A percentile compares a stretch with the other conserved stretches of the same genome.
phyloP scores from a whole-genome alignment of 2,888 invertebrate species.

The Nectonema munidae region DNA sequence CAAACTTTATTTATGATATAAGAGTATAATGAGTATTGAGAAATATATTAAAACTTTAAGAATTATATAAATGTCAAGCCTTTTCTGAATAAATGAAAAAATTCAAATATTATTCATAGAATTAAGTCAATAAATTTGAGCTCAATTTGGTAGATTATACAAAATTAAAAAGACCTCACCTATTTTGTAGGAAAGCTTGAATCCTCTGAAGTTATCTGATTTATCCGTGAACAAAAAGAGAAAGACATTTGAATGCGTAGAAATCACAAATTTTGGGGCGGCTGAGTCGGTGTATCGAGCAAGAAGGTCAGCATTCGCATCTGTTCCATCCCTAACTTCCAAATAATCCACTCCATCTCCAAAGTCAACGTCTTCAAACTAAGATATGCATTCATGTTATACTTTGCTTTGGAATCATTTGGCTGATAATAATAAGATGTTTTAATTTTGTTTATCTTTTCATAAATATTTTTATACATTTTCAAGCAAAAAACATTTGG shows the following conservation, averaged over 20 bases:
- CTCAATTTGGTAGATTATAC: too few species aligned
- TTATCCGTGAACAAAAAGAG: slow-evolving; percentile 63
- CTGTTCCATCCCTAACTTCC: slow-evolving; percentile 55
- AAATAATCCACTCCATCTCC: slow-evolving; percentile 36
- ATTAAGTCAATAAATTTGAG: too few species aligned
- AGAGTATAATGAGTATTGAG: too few species aligned
- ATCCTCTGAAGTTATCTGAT: slow-evolving; percentile 41
- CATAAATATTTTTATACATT: too few species aligned
- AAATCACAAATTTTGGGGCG: slow-evolving; percentile 47
- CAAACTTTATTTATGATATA: too few species aligned
- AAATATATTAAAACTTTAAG: too few species aligned
- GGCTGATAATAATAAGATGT: too few species aligned
- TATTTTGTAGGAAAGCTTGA: slow-evolving; percentile 48
- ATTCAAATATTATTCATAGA: too few species aligned
- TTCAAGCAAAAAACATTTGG: too few species aligned
- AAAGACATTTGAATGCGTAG: slow-evolving; percentile 53
- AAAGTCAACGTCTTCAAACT: slow-evolving; percentile 23
- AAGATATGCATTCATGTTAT: slow-evolving; percentile 16
- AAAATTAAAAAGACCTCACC: slow-evolving; percentile 23
- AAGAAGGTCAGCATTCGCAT: slow-evolving; percentile 48
- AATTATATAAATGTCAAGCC: too few species aligned
- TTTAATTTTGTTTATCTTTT: too few species aligned
- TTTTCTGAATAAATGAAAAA: too few species aligned
- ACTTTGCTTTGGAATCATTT: slow-evolving; percentile 34
- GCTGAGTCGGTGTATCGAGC: slow-evolving; percentile 46